These are phyloP conservation scores for Plagiodera versicolora DNA, from an alignment of 2,888 invertebrate genomes.

Conservation along the genomic window DNA sequence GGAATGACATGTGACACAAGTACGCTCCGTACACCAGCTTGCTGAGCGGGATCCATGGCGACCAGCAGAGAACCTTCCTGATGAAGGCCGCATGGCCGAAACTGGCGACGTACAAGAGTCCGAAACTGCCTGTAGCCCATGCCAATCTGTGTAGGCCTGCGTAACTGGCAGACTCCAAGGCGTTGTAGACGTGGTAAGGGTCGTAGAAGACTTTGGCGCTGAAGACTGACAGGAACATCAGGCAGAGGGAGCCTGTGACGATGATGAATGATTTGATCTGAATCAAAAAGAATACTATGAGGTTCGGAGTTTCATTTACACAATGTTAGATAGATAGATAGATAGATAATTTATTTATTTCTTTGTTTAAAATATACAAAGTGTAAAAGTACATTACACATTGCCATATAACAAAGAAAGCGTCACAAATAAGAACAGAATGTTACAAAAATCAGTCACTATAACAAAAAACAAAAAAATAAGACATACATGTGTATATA, in stretches of 20 bases:
- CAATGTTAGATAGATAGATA: too few species aligned
- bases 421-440: background rate
- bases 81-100: constrained; percentile 55
- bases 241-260: constrained; percentile 49
- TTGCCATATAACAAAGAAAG: background rate
- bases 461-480: background rate
- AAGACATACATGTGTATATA: background rate
- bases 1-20: constrained; percentile 60
- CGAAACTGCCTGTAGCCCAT: constrained; percentile 59
- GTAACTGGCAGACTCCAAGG: constrained; percentile 60
- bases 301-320: too few species aligned
- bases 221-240: constrained; percentile 57
- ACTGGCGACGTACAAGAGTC: constrained; percentile 59
- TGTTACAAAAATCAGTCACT: background rate
- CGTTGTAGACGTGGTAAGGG: constrained; percentile 56
- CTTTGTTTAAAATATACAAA: too few species aligned
- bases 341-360: too few species aligned
- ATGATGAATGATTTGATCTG: constrained; percentile 58
- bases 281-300: constrained; percentile 7
- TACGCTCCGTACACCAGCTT: constrained; percentile 60
- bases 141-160: constrained; percentile 61
- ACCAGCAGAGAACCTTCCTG: constrained; percentile 59
- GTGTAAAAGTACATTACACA: background rate
- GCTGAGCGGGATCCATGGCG: constrained; percentile 62
- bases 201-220: constrained; percentile 59